Conservation (phyloP, 2,888 invertebrate genomes). For the Drosophila mettleri region DNA sequence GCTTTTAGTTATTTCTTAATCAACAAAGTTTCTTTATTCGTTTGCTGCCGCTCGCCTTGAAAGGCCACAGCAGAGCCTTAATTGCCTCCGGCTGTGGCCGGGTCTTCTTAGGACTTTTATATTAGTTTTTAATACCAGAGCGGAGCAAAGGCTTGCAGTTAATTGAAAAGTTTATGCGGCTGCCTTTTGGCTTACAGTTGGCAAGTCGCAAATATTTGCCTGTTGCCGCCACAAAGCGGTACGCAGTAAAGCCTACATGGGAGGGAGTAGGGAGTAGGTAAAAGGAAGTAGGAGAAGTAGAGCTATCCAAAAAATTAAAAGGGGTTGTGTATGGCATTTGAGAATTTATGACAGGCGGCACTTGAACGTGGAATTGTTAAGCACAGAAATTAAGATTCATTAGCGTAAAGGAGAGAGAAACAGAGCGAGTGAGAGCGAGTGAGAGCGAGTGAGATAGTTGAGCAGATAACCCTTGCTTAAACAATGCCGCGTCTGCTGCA, state of each 20-base stretch:
- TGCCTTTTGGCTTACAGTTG: slow-evolving; percentile 34
- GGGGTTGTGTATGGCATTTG: slow-evolving; percentile 58
- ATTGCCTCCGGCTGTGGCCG: slow-evolving; percentile 29
- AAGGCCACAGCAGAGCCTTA: slow-evolving; percentile 21
- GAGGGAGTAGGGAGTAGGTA: no score
- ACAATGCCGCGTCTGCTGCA: slow-evolving; percentile 30
- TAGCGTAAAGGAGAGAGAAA: slow-evolving; percentile 40
- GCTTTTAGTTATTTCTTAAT: neutral
- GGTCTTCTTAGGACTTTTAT: slow-evolving; percentile 24
- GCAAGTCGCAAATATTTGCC: slow-evolving; percentile 58
- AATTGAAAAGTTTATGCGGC: slow-evolving; percentile 41
- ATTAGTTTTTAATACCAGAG: neutral
- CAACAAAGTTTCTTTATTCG: neutral
- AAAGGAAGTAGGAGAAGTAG: no score
- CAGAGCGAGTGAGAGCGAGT: slow-evolving; percentile 11
- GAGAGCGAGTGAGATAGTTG: slow-evolving; percentile 6
- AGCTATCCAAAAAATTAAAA: slow-evolving; percentile 19
- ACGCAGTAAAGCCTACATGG: neutral
- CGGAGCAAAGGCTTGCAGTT: slow-evolving; percentile 6
- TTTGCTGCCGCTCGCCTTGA: neutral
- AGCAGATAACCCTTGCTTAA: slow-evolving; percentile 10
- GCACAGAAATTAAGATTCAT: slow-evolving; percentile 72
- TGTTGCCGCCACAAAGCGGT: neutral
- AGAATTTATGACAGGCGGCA: slow-evolving; percentile 66
- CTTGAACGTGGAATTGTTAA: slow-evolving; percentile 50